Percentiles rank a stretch among this genome's conserved stretches.
These are phyloP conservation scores for Nemotelus pantherinus DNA, from an alignment of 2,888 invertebrate species.

Conservation along the genomic window DNA sequence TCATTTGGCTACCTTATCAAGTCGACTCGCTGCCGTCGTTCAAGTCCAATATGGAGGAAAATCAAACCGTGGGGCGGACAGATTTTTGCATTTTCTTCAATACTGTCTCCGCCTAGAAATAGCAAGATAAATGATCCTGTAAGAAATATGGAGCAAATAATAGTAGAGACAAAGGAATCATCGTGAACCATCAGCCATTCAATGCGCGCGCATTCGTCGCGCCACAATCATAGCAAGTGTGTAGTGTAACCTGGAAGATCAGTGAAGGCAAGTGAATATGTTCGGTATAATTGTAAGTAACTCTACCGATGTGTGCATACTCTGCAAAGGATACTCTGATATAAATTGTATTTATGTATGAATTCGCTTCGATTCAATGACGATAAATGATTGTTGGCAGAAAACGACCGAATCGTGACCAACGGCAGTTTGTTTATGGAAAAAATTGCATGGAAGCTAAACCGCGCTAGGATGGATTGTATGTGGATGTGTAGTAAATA, in stretches of 20 bases:
- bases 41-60: constrained; percentile 21
- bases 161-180: constrained; percentile 37
- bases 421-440: constrained; percentile 37
- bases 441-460: constrained; percentile 1
- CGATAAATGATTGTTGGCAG: constrained; percentile 41
- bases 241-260: constrained; percentile 20
- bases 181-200: constrained; percentile 14
- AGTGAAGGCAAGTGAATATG: constrained; percentile 15
- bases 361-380: constrained; percentile 39
- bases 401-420: constrained; percentile 39
- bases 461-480: too few relatives aligned
- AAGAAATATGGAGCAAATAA: constrained; percentile 41
- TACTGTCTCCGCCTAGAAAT: constrained; percentile 33
- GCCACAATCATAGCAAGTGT: background rate
- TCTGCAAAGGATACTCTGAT: background rate
- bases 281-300: background rate
- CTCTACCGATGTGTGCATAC: too few relatives aligned
- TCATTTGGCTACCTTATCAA: too few relatives aligned
- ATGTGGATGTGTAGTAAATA: too few relatives aligned
- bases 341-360: background rate
- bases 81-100: constrained; percentile 36
- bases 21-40: too few relatives aligned
- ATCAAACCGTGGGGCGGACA: constrained; percentile 26
- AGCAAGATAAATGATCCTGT: constrained; percentile 36
- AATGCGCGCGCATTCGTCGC: constrained; percentile 23